A percentile compares a stretch with the other conserved stretches of the same genome.
Evolutionary conservation across 2,888 invertebrate genomes (phyloP).

Genomic region (Scrobipalpa costella): DNA sequence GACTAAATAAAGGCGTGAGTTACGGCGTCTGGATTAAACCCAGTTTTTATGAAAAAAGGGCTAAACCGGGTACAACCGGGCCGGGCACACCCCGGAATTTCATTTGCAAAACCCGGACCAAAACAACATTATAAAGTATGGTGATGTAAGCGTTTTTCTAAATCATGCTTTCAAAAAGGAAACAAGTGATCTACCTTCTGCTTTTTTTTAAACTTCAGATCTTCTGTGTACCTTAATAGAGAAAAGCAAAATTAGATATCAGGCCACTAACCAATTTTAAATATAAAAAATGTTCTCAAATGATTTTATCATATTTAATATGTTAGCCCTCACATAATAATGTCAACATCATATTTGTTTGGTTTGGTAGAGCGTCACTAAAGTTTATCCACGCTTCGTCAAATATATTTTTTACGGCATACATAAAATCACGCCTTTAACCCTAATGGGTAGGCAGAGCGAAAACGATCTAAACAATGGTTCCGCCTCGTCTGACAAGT

Average conservation of each 20-base stretch:
- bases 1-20: conserved; percentile 67
- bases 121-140: conserved; percentile 51
- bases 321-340: too few species aligned
- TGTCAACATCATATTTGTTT: too few species aligned
- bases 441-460: too few species aligned
- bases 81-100: conserved; percentile 60
- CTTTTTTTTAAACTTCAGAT: not conserved
- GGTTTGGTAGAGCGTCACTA: too few species aligned
- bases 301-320: not conserved
- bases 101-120: conserved; percentile 64
- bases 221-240: conserved; percentile 4
- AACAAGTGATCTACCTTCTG: not conserved
- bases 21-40: conserved; percentile 64
- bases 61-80: conserved; percentile 51
- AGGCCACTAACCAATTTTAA: not conserved
- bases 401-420: too few species aligned
- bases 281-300: not conserved
- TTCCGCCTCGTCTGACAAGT: too few species aligned
- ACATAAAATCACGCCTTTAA: too few species aligned
- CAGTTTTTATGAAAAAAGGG: conserved; percentile 64
- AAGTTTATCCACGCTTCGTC: too few species aligned
- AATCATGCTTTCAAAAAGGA: conserved; percentile 27
- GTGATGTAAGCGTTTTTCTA: conserved; percentile 44
- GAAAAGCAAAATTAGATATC: not conserved
- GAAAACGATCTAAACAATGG: too few species aligned